Percentiles rank a stretch among this genome's conserved stretches.
Evolutionary conservation across 2,113 vertebrate species (phyloP).

Genomic region (Bettongia penicillata): DNA sequence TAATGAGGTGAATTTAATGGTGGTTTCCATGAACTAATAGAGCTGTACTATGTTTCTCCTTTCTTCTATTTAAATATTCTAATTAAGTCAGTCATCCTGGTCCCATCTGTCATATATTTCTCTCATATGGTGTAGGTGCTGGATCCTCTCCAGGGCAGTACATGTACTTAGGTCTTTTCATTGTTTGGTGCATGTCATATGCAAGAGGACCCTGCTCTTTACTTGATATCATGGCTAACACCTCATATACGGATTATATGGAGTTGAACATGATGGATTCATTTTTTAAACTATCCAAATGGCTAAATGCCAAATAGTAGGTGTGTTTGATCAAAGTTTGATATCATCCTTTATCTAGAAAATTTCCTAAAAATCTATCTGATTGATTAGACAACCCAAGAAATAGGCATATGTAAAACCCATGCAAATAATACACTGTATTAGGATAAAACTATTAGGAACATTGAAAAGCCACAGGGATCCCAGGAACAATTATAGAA

Average conservation of each 20-base stretch:
- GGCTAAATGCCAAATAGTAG: neutral
- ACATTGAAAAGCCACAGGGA: neutral
- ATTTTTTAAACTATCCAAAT: neutral
- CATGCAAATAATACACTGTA: neutral
- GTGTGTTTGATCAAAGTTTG: neutral
- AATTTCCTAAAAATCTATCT: neutral
- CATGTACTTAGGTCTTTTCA: constrained; percentile 82
- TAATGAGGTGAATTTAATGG: constrained; percentile 84
- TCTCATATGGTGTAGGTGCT: constrained; percentile 80
- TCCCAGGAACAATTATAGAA: neutral
- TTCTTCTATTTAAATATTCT: constrained; percentile 87
- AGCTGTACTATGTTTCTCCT: constrained; percentile 79
- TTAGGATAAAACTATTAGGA: neutral
- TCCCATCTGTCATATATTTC: constrained; percentile 85
- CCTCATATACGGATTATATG: constrained; percentile 16
- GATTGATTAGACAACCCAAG: neutral
- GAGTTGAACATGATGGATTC: neutral
- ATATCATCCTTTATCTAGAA: neutral
- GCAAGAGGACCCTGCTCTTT: constrained; percentile 80
- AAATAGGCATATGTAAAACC: neutral
- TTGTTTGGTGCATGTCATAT: constrained; percentile 82
- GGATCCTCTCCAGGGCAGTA: constrained; percentile 83
- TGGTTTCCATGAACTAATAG: constrained; percentile 78
- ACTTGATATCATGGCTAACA: constrained; percentile 75
- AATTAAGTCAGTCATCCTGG: constrained; percentile 87